A percentile compares a stretch with the other conserved stretches of the same genome.
These are phyloP conservation scores for Thunnus maccoyii DNA, from an alignment of 2,113 vertebrate species.

Conservation along the genomic window DNA sequence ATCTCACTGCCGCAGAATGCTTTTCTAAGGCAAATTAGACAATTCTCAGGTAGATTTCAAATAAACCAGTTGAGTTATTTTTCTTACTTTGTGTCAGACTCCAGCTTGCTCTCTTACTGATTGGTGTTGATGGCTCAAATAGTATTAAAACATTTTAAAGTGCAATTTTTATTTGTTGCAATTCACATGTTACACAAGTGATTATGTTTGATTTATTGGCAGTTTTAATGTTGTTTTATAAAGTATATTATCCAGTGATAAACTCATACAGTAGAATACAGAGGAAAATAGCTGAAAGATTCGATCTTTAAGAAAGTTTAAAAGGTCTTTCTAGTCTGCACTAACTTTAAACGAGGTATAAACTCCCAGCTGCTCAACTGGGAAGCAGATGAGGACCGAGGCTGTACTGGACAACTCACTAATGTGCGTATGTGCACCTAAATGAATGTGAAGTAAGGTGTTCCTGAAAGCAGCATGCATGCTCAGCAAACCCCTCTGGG, in stretches of 20 bases:
- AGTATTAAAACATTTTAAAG: neutral
- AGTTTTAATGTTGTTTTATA: too few species aligned
- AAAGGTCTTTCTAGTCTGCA: neutral
- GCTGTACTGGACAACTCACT: neutral
- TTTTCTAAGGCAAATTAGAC: neutral
- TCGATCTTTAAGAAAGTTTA: neutral
- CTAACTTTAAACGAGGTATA: neutral
- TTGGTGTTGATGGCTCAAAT: neutral
- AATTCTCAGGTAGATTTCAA: neutral
- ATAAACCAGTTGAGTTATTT: conserved; percentile 8
- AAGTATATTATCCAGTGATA: neutral
- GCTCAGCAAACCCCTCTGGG: conserved; percentile 46
- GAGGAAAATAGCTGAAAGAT: neutral
- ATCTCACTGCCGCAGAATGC: conserved; percentile 33
- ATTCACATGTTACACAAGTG: neutral
- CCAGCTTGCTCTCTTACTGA: neutral
- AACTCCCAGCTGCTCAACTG: neutral
- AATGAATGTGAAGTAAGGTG: conserved; percentile 33
- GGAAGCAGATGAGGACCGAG: neutral
- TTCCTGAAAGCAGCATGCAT: conserved; percentile 42
- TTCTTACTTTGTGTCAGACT: neutral
- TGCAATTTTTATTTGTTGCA: neutral
- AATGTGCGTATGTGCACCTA: conserved; percentile 8
- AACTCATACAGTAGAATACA: neutral
- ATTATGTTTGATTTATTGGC: too few species aligned